Base-by-base conservation (phyloP, 1,140 invertebrate species). In the Drosophila suzukii region DNA sequence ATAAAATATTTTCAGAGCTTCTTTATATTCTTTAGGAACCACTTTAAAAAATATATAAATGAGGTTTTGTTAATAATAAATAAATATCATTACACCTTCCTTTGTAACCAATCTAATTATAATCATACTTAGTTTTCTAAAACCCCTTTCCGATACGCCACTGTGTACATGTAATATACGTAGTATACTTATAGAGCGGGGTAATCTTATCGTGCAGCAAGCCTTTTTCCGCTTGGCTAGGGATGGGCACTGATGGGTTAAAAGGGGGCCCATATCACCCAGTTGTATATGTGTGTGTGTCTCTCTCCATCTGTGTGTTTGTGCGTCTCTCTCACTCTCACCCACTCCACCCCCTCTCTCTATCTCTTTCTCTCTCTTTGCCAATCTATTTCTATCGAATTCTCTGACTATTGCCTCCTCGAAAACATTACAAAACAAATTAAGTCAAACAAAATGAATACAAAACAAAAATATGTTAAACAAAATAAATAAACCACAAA, bases 151-250 rank as follows among this genome's bases (percentile, higher is more conserved):
- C n/a, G n/a, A n/a, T 12, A 11, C 6, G 50, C 32, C 50, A 11
- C 32, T 36, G 32, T 30, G n/a, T 46, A 13, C 15, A 24, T 53
- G 24, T 53, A 36, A 24, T 74, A 38, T 75, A 3, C 38, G 15
- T 32, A 2, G 13, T 5, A 30, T 49, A 32, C 49, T 15, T 34
- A 30, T 60, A 30, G 60, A 49, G 51, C 17, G 47, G 49, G 47
- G 75, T 73, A 78, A 83, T 88, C 83, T 88, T 88, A 88, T 88
- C 83, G 83, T 65, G 68, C 84, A 79, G 79, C 84, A 89, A 89
- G 83, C 75, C 83, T 80, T 88, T 86, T 88, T 80, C 81, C 83
- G 84, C 83, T 88, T 63, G 67, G 67, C 67, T 76, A 24, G 62
- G 67, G 12, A 32, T 38, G 41, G 43, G 20, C 38, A 8, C 17